phyloP scores from a whole-genome alignment of 2,888 invertebrate genomes.

The Coleophora flavipennella region DNA sequence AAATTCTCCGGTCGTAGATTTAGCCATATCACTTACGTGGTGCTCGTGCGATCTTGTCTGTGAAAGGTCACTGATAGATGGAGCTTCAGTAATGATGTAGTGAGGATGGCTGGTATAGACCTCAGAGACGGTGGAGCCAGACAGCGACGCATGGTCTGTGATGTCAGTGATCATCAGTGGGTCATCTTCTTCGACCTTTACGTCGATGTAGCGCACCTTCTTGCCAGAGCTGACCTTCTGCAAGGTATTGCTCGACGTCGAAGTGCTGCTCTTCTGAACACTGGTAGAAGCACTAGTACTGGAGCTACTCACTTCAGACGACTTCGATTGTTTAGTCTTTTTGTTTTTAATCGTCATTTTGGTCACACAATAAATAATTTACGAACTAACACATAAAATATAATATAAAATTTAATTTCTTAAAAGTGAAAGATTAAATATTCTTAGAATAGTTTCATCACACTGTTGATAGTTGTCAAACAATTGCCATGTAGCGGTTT shows the following conservation, averaged over 20 bases:
- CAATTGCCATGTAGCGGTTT: slow-evolving; percentile 58
- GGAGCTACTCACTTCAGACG: slow-evolving; percentile 51
- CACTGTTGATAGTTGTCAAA: slow-evolving; percentile 48
- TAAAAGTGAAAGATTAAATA: slow-evolving; percentile 50
- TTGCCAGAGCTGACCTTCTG: slow-evolving; percentile 62
- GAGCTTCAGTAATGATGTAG: slow-evolving; percentile 68
- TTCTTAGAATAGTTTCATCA: slow-evolving; percentile 37
- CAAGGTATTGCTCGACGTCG: slow-evolving; percentile 54
- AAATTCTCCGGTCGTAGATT: slow-evolving; percentile 56
- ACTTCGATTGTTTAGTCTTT: slow-evolving; percentile 66
- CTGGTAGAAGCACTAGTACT: slow-evolving; percentile 57
- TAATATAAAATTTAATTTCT: slow-evolving; percentile 39
- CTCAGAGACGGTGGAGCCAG: slow-evolving; percentile 63
- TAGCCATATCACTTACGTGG: slow-evolving; percentile 59
- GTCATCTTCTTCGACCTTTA: slow-evolving; percentile 69
- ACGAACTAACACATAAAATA: slow-evolving; percentile 29
- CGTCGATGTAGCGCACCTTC: slow-evolving; percentile 66
- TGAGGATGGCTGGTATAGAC: slow-evolving; percentile 67
- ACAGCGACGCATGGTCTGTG: slow-evolving; percentile 59
- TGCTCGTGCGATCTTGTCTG: slow-evolving; percentile 48
- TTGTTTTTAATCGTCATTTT: slow-evolving; percentile 73
- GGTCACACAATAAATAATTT: slow-evolving; percentile 31
- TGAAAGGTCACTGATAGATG: slow-evolving; percentile 61
- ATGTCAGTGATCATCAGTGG: slow-evolving; percentile 69
- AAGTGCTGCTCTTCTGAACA: slow-evolving; percentile 59